These are phyloP conservation scores for Pyrgilauda ruficollis DNA, from an alignment of 2,113 vertebrate species.

Conservation along the genomic window DNA sequence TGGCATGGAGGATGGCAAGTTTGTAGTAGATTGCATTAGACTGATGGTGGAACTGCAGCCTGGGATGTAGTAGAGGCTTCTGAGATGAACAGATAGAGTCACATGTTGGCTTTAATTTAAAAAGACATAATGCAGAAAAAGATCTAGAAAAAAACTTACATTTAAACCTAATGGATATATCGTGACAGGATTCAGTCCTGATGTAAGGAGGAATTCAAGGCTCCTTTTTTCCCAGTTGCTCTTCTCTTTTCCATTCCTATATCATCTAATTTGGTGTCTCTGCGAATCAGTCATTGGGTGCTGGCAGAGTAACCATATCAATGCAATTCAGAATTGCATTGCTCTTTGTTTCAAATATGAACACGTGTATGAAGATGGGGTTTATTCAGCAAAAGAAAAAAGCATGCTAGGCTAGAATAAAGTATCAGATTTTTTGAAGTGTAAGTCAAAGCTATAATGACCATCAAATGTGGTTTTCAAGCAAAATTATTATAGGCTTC, in stretches of 20 bases:
- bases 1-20: neutral
- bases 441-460: neutral
- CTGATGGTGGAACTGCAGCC: neutral
- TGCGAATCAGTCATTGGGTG: neutral
- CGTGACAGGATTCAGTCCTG: neutral
- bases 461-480: neutral
- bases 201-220: neutral
- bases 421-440: neutral
- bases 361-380: neutral
- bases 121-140: neutral
- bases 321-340: neutral
- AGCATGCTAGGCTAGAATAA: neutral
- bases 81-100: neutral
- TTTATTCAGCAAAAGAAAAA: neutral
- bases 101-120: neutral
- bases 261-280: neutral
- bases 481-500: neutral
- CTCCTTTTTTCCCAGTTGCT: neutral
- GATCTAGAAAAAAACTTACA: neutral
- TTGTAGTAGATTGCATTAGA: neutral
- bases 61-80: neutral
- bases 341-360: neutral
- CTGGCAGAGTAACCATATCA: neutral
- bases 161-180: neutral
- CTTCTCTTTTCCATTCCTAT: neutral